phyloP scores from a whole-genome alignment of 2,888 invertebrate species.

The Drosophila affinis region DNA sequence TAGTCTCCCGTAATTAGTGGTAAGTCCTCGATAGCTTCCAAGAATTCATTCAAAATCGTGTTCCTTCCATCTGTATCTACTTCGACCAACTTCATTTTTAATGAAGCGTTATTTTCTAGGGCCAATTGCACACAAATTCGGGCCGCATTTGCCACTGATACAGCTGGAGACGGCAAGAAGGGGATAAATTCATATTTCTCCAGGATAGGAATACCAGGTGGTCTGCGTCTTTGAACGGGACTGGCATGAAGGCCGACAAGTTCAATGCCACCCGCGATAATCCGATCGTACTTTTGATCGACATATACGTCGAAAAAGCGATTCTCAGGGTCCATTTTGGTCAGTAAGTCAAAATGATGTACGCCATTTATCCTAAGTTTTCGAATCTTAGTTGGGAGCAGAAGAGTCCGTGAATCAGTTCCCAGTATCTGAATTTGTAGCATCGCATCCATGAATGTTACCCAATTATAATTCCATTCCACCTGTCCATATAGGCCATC shows the following conservation, averaged over 20 bases:
- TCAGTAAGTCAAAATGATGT: slow-evolving; percentile 85
- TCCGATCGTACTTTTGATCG: slow-evolving; percentile 72
- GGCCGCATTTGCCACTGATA: slow-evolving; percentile 84
- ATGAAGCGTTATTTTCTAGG: slow-evolving; percentile 88
- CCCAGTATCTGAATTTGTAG: slow-evolving; percentile 91
- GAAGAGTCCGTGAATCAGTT: slow-evolving; percentile 88
- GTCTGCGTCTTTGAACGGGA: slow-evolving; percentile 88
- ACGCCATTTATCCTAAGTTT: slow-evolving; percentile 88
- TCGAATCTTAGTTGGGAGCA: slow-evolving; percentile 90
- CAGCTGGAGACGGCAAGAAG: slow-evolving; percentile 83
- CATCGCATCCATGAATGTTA: slow-evolving; percentile 94
- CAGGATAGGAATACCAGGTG: slow-evolving; percentile 89
- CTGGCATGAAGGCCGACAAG: slow-evolving; percentile 90
- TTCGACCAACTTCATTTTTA: slow-evolving; percentile 87
- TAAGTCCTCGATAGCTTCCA: slow-evolving; percentile 87
- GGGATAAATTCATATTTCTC: slow-evolving; percentile 91
- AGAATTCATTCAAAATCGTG: slow-evolving; percentile 85
- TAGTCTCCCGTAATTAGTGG: slow-evolving; percentile 89
- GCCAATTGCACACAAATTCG: slow-evolving; percentile 88
- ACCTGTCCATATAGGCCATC: slow-evolving; percentile 82
- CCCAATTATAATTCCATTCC: slow-evolving; percentile 93
- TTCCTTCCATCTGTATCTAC: slow-evolving; percentile 85
- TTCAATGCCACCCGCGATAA: slow-evolving; percentile 90
- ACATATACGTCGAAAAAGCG: slow-evolving; percentile 79
- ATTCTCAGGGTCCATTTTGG: slow-evolving; percentile 80